Percentiles rank a stretch among this genome's conserved stretches.
Conservation (phyloP, 2,888 invertebrate species). For the Calephelis perditalis region DNA sequence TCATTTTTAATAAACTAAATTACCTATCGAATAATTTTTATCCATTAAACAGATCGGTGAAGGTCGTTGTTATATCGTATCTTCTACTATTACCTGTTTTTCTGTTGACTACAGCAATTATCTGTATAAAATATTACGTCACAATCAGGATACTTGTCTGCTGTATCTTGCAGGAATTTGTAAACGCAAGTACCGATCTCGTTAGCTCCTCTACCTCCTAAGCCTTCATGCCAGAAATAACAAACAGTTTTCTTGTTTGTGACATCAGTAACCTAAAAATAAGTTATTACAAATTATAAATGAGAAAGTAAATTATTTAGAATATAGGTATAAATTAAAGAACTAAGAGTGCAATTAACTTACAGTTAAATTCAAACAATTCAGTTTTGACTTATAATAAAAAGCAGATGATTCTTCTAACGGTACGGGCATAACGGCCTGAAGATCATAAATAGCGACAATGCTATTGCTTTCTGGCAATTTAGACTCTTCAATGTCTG, state of each 20-base stretch:
- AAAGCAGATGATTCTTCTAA: slow-evolving; percentile 14
- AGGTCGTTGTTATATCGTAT: no score
- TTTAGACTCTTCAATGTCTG: slow-evolving; percentile 7
- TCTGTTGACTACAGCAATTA: slow-evolving; percentile 23
- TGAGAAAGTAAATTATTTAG: no score
- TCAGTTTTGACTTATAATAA: neutral
- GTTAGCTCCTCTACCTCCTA: slow-evolving; percentile 23
- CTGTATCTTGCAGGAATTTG: slow-evolving; percentile 19
- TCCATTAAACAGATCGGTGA: no score
- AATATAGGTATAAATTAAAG: no score
- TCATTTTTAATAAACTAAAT: no score
- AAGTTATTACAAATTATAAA: neutral
- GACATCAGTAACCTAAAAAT: neutral
- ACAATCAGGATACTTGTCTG: slow-evolving; percentile 5
- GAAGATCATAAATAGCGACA: slow-evolving; percentile 17
- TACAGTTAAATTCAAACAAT: neutral
- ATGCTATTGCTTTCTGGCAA: slow-evolving; percentile 8
- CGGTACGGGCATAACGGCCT: slow-evolving; percentile 17
- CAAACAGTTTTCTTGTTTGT: slow-evolving; percentile 11
- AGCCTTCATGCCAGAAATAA: slow-evolving; percentile 27
- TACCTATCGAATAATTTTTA: no score
- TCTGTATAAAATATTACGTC: slow-evolving; percentile 20
- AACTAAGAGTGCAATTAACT: neutral
- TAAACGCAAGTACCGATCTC: slow-evolving; percentile 26
- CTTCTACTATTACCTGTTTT: slow-evolving; percentile 23